Conservation (phyloP, 2,888 invertebrate genomes). For the Dendrolimus houi region DNA sequence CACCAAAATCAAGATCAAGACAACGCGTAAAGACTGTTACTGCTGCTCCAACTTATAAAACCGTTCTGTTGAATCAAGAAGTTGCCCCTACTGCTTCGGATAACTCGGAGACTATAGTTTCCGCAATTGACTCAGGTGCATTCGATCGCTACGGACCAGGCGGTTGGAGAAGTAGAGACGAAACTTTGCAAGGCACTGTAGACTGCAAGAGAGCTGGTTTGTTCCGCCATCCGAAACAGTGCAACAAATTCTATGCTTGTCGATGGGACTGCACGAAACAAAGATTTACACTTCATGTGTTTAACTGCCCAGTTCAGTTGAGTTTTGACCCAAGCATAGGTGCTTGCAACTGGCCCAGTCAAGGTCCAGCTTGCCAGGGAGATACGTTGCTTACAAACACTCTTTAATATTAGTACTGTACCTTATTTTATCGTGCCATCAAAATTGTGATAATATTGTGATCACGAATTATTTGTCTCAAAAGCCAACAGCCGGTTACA, state of each 20-base stretch:
- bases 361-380: slow-evolving; percentile 85
- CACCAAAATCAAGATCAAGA: slow-evolving; percentile 45
- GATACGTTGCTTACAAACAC: slow-evolving; percentile 79
- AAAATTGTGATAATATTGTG: slow-evolving; percentile 58
- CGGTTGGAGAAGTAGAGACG: slow-evolving; percentile 76
- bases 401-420: slow-evolving; percentile 36
- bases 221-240: slow-evolving; percentile 84
- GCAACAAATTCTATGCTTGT: slow-evolving; percentile 89
- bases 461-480: slow-evolving; percentile 39
- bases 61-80: slow-evolving; percentile 51
- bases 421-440: slow-evolving; percentile 62
- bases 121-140: slow-evolving; percentile 53
- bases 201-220: slow-evolving; percentile 78
- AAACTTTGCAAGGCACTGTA: slow-evolving; percentile 77
- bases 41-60: slow-evolving; percentile 58
- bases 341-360: slow-evolving; percentile 90
- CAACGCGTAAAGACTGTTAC: slow-evolving; percentile 56
- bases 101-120: slow-evolving; percentile 23
- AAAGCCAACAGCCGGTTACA: slow-evolving; percentile 32
- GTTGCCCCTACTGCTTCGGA: slow-evolving; percentile 31
- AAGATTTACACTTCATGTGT: slow-evolving; percentile 83
- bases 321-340: slow-evolving; percentile 84
- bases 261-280: slow-evolving; percentile 87
- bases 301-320: slow-evolving; percentile 86
- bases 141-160: slow-evolving; percentile 79